phyloP scores from a whole-genome alignment of 2,888 invertebrate species.

The Meteorus colon region DNA sequence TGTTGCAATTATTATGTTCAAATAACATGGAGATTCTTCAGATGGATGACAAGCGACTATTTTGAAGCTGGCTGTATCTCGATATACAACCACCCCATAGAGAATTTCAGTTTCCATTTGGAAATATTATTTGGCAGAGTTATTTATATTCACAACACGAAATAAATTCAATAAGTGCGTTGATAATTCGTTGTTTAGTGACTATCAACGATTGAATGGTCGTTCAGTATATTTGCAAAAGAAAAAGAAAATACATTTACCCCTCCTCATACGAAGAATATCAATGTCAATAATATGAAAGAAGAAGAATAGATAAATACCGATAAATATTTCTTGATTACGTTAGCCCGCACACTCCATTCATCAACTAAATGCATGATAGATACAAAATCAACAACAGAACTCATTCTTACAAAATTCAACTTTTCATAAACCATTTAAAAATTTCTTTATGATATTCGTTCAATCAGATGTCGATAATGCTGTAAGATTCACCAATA shows the following conservation, averaged over 20 bases:
- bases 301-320: background rate
- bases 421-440: background rate
- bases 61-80: constrained; percentile 57
- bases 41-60: constrained; percentile 59
- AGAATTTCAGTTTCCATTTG: constrained; percentile 37
- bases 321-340: background rate
- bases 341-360: background rate
- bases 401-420: background rate
- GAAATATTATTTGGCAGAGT: no score
- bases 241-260: background rate
- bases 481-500: background rate
- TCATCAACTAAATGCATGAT: background rate
- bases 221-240: no score
- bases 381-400: background rate
- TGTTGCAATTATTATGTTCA: constrained; percentile 53
- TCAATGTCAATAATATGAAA: background rate
- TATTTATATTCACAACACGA: no score
- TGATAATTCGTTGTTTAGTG: no score
- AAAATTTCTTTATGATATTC: background rate
- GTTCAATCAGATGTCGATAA: background rate
- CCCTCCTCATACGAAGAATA: background rate
- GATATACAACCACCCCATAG: constrained; percentile 59
- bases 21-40: constrained; percentile 47
- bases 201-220: no score
- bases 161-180: no score